A percentile compares a stretch with the other conserved stretches of the same genome.
Evolutionary conservation across 2,888 invertebrate species (phyloP).

Genomic region (Cheilosia soror): DNA sequence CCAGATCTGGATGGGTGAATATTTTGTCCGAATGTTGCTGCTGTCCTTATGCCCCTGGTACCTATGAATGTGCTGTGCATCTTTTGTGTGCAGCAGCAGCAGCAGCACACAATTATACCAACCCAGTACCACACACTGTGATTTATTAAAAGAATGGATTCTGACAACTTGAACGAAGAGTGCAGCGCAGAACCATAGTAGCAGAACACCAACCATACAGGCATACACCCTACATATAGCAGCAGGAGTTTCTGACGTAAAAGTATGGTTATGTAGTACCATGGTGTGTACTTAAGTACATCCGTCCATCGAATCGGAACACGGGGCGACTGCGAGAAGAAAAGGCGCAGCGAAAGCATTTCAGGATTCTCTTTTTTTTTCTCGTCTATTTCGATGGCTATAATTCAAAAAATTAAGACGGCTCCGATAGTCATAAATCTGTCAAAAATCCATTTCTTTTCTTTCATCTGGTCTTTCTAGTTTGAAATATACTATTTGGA

Average conservation of each 20-base stretch:
- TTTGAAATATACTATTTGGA: slow-evolving; percentile 28
- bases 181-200: slow-evolving; percentile 36
- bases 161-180: slow-evolving; percentile 70
- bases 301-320: slow-evolving; percentile 47
- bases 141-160: slow-evolving; percentile 75
- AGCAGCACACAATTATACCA: slow-evolving; percentile 31
- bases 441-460: slow-evolving; percentile 84
- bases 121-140: slow-evolving; percentile 71
- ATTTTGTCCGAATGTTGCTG: slow-evolving; percentile 30
- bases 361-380: slow-evolving; percentile 67
- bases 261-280: slow-evolving; percentile 43
- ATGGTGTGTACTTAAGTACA: slow-evolving; percentile 64
- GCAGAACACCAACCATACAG: not conserved
- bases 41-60: slow-evolving; percentile 28
- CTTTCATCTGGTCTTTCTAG: slow-evolving; percentile 58
- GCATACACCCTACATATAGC: slow-evolving; percentile 14
- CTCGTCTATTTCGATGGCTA: slow-evolving; percentile 84
- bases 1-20: slow-evolving; percentile 43
- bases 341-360: slow-evolving; percentile 65
- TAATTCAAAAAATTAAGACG: slow-evolving; percentile 84
- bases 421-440: slow-evolving; percentile 84
- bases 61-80: slow-evolving; percentile 5
- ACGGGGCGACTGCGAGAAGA: slow-evolving; percentile 8
- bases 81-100: slow-evolving; percentile 46
- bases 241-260: slow-evolving; percentile 70